Evolutionary conservation across 2,113 vertebrate species (phyloP), one percentile per base, ranked within the genome.

Genomic region (Lipotes vexillifer): DNA sequence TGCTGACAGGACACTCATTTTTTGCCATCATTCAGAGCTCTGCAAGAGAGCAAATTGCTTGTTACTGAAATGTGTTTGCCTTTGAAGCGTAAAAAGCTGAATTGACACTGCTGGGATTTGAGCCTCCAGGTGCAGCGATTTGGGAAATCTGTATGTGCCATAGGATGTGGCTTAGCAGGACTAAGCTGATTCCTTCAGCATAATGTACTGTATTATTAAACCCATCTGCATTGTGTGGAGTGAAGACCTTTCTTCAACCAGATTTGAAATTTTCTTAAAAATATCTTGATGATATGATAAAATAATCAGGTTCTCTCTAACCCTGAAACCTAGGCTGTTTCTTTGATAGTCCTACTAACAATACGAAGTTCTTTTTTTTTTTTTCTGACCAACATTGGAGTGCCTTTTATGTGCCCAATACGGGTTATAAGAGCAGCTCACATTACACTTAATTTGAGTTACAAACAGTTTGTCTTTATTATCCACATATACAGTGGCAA

Each of bases 81-180:
- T 96, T 77, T 95, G 83, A 96, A 92, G 65, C 68, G 44, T 46
- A 69, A 78, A 93, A 89, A 78, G 31, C 18, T 36, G 72, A 63
- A 15, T 20, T 25, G 72, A 38, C n/a, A 69, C 31, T 49, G n/a
- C 41, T 71, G n/a, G 52, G 72, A 85, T 86, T 27, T 82, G 71
- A 63, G 17, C 31, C 63, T 81, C 33, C 6, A 21, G n/a, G 52
- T 78, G 13, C 57, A 18, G 6, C 63, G 59, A 52, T 59, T 63
- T 27, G 38, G 84, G 52, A 61, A 61, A 38, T 65, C 69, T 41
- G 0, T 2, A 27, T 23, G 0, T n/a, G 8, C 36, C n/a, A 5
- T 1, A 4, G 52, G 65, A 29, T 33, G 5, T 57, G 52, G 17
- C 80, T 78, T 78, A 36, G 14, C 36, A 65, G 33, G 31, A 38